Conservation (phyloP, 2,113 vertebrate species). For the Poeciliopsis prolifica region DNA sequence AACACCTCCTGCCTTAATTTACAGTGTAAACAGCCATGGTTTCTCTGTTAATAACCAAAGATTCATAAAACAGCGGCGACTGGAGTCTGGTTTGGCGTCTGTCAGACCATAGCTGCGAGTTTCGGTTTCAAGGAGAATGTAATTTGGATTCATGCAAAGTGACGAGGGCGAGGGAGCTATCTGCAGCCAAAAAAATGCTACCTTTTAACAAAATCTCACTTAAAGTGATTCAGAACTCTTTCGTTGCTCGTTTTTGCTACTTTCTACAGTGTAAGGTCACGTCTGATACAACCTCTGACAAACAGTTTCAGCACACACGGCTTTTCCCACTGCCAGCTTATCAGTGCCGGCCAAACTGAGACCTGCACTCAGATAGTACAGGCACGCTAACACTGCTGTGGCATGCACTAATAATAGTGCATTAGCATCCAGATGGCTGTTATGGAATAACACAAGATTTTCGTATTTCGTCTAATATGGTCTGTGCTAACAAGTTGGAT, state of each 20-base stretch:
- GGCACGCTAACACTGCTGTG: slow-evolving; percentile 66
- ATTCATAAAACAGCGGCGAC: neutral
- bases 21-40: neutral
- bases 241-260: slow-evolving; percentile 35
- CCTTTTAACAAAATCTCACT: neutral
- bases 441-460: slow-evolving; percentile 63
- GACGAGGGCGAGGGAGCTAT: neutral
- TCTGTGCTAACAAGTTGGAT: slow-evolving; percentile 39
- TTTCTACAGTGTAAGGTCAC: slow-evolving; percentile 69
- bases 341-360: slow-evolving; percentile 67
- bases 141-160: neutral
- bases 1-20: neutral
- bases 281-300: slow-evolving; percentile 70
- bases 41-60: neutral
- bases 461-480: slow-evolving; percentile 48
- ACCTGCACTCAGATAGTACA: slow-evolving; percentile 77
- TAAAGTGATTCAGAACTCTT: neutral
- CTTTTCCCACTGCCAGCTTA: slow-evolving; percentile 74
- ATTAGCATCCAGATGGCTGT: slow-evolving; percentile 45
- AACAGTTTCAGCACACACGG: slow-evolving; percentile 69
- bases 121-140: neutral
- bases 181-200: neutral
- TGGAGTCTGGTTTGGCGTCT: too few relatives aligned
- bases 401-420: slow-evolving; percentile 74
- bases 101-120: too few relatives aligned